Conservation (phyloP, 2,888 invertebrate species). For the Laspeyria flexula region DNA sequence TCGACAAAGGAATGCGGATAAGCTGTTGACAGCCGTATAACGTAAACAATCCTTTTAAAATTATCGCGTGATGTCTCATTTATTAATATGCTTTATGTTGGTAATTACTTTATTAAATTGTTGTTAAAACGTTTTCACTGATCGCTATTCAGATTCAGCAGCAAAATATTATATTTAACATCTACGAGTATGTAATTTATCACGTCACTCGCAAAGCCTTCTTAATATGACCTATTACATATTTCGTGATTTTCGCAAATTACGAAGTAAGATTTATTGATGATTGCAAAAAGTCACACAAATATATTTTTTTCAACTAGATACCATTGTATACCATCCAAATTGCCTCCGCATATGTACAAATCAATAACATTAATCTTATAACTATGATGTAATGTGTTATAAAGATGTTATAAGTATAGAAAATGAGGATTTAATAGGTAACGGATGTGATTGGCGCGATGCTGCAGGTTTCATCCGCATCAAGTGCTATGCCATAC, state of each 20-base stretch:
- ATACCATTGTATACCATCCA: background rate
- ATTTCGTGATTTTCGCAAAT: too few relatives aligned
- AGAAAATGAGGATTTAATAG: slow-evolving; percentile 59
- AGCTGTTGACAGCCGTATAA: slow-evolving; percentile 25
- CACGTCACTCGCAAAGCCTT: slow-evolving; percentile 2
- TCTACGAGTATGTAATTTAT: slow-evolving; percentile 17
- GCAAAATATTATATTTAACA: slow-evolving; percentile 3
- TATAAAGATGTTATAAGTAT: slow-evolving; percentile 30
- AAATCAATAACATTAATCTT: slow-evolving; percentile 10
- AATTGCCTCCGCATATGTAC: background rate
- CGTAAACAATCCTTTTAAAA: slow-evolving; percentile 18
- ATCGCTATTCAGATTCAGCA: slow-evolving; percentile 7
- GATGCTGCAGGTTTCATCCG: slow-evolving; percentile 42
- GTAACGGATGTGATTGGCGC: slow-evolving; percentile 60
- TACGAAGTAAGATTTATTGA: background rate
- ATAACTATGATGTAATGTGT: slow-evolving; percentile 24
- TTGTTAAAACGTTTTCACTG: background rate
- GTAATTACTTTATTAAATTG: slow-evolving; percentile 23
- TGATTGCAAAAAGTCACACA: background rate
- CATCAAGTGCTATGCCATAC: slow-evolving; percentile 66
- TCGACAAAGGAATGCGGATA: slow-evolving; percentile 12
- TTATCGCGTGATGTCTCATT: slow-evolving; percentile 19
- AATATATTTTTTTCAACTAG: background rate
- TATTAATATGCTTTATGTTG: slow-evolving; percentile 24
- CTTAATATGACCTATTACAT: too few relatives aligned